phyloP scores from a whole-genome alignment of 2,797 vertebrate species.

The Scolopax rusticola region DNA sequence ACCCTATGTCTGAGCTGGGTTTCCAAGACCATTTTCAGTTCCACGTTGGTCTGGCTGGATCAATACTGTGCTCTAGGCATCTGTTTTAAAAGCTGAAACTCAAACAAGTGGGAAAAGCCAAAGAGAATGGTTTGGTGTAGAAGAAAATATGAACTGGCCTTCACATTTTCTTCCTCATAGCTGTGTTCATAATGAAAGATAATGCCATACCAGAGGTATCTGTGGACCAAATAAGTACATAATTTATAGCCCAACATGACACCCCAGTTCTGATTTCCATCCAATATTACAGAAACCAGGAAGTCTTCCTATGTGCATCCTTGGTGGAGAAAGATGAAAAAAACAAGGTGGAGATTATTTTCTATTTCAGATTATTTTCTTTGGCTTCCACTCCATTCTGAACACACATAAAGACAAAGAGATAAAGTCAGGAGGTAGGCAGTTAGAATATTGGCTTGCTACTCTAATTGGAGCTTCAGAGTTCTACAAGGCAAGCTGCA shows the following conservation, averaged over 20 bases:
- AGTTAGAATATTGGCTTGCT: not conserved
- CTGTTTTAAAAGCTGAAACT: not conserved
- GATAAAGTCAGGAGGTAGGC: not conserved
- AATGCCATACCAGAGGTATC: not conserved
- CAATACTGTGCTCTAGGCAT: not conserved
- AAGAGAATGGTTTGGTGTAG: not conserved
- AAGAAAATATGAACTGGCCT: not conserved
- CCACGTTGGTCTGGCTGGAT: not conserved
- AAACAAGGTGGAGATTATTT: not conserved
- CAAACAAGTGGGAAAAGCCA: not conserved
- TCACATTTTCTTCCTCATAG: not conserved
- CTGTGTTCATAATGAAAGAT: not conserved
- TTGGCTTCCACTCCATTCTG: not conserved
- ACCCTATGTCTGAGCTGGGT: not conserved
- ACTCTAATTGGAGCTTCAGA: not conserved
- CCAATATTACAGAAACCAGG: not conserved
- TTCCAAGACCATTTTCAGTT: not conserved
- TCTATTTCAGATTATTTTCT: not conserved
- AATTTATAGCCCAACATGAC: not conserved
- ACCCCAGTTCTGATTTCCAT: not conserved
- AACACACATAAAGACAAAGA: not conserved
- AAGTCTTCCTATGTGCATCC: not conserved
- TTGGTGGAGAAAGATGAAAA: not conserved
- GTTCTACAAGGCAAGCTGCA: not conserved
- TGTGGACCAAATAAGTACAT: not conserved